Base-by-base conservation (phyloP, 2,888 invertebrate species). In the Ferrisia virgata region DNA sequence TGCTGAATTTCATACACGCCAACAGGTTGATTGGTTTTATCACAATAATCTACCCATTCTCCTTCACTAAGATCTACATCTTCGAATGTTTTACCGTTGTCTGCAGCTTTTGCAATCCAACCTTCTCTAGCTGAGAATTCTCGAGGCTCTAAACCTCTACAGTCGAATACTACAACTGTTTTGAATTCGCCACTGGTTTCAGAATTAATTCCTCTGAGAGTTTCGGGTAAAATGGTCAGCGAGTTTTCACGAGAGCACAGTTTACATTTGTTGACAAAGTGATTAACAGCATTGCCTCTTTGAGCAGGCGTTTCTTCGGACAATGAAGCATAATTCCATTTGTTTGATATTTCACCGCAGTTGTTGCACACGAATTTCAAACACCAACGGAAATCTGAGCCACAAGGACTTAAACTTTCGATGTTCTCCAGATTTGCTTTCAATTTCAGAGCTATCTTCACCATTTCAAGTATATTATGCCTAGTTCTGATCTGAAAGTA, bases 1-100 rank as follows among this genome's bases (percentile, higher is more conserved):
- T 85, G 79, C 28, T 83, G 13, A 9, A 83, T 18, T 64, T 85
- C 83, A 83, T 83, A 85, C 82, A 85, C 83, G 47, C 85, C 85
- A 64, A 85, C 85, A 11, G 85, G 83, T 18, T 79, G 83, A 18
- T 76, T 81, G 31, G 78, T 11, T 31, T n/a, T 83, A 18, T 83
- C 85, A 47, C 83, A 82, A 83, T 85, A 85, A 39, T 85, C 85
- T 13, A 81, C 83, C 85, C 85, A 85, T 83, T 85, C 85, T 69
- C 39, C 83, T 25, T 85, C 85, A 18, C 79, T 79, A 11, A 85
- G 72, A 47, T 85, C 53, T 5, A 85, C n/a, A 72, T 85, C 83
- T 22, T 85, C 64, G 28, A 85, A 85, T 43, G 15, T 6, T 22
- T 82, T 85, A n/a, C 72, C 79, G 4, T 69, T 58, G 25, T 85